A percentile compares a stretch with the other conserved stretches of the same genome.
These are phyloP conservation scores for Mormyrus proboscirostris DNA, from an alignment of 2,797 vertebrate genomes.

Conservation along the genomic window DNA sequence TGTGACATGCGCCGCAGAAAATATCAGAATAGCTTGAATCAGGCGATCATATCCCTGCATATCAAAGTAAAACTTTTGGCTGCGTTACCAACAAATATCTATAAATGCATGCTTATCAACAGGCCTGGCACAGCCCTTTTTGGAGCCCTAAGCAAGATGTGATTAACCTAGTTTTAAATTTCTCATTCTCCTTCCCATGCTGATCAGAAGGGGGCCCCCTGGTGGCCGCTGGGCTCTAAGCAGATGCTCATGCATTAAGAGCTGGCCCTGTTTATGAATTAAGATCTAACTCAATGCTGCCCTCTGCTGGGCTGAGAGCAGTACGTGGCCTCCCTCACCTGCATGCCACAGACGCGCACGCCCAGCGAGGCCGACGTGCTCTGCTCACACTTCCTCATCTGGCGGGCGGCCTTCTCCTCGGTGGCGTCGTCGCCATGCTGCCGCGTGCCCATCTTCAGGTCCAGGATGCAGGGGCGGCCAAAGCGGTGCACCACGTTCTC, in stretches of 20 bases:
- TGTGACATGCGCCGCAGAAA: background rate
- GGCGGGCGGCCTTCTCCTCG: conserved; percentile 91
- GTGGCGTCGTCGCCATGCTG: conserved; percentile 95
- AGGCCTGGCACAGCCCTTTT: background rate
- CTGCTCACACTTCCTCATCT: conserved; percentile 97
- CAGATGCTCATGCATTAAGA: background rate
- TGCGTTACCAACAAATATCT: background rate
- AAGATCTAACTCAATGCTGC: background rate
- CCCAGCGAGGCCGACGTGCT: conserved; percentile 90
- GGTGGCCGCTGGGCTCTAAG: background rate
- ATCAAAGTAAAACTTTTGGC: background rate
- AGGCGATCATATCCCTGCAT: background rate
- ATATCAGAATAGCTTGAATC: background rate
- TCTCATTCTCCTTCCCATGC: background rate
- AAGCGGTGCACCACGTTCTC: conserved; percentile 97
- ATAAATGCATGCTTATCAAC: background rate
- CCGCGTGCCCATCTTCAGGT: conserved; percentile 97
- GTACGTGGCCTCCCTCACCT: conserved; percentile 61
- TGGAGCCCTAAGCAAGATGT: background rate
- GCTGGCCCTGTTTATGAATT: background rate
- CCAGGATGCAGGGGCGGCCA: conserved; percentile 88
- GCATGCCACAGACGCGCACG: conserved; percentile 95
- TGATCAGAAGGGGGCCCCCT: background rate
- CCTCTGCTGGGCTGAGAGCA: background rate
- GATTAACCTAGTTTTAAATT: background rate